Base-by-base conservation (phyloP, 2,888 invertebrate species). In the Idaea biselata region DNA sequence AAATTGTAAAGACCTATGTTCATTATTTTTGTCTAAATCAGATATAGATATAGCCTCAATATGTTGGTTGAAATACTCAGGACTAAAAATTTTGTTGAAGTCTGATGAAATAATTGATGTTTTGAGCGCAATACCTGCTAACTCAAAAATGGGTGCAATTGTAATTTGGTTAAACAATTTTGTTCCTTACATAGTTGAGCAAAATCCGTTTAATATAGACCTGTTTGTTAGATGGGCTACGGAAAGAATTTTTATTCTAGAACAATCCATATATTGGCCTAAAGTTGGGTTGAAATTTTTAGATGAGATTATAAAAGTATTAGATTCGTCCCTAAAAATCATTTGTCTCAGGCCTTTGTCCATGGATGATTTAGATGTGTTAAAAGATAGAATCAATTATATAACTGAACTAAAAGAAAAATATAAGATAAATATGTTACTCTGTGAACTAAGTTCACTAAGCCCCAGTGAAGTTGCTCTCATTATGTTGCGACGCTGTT, bases 231-330 rank as follows among this genome's bases (percentile, higher is more conserved):
- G 87, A 71, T 93, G 93, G 93, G 86, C 89, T 16, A 87, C 86
- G 70, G 88, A 91, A 68, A 87, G 91, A 70, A 83, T 92, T 68
- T 89, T 92, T 72, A 75, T 80, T 55, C 77, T 93, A 56, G 93
- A 93, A 74, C 84, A 88, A 65, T 91, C 92, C 44, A 72, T 80
- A 63, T 91, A 91, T 75, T 93, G 93, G 93, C 93, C 93, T 31
- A 93, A 93, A 82, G 90, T 93, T 68, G 93, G 92, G 1, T 74
- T 89, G 7, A 92, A 89, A 73, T 91, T 90, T 70, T 82, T 89
- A 69, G 87, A 88, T 70, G 87, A 89, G 72, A 80, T 91, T 58
- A 78, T 82, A 64, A 67, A 68, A 61, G 84, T 91, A 58, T 73
- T 92, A 59, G 87, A 89, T 76, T 77, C 73, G 54, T 90, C 90